These are phyloP conservation scores for Euwallacea fornicatus DNA, from an alignment of 1,140 invertebrate genomes.

Conservation along the genomic window DNA sequence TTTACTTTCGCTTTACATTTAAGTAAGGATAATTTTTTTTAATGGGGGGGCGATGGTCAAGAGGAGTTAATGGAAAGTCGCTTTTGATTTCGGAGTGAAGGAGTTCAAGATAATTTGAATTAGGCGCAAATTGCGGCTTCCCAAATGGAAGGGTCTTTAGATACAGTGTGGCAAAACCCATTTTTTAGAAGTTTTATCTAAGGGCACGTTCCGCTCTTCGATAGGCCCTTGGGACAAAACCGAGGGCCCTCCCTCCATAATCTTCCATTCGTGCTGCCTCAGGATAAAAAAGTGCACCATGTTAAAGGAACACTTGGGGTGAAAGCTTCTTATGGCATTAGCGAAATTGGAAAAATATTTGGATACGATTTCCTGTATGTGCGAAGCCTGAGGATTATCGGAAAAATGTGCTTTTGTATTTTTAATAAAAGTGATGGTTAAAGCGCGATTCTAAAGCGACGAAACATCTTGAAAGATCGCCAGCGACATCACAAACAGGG, in stretches of 20 bases:
- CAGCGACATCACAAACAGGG: slow-evolving; percentile 16
- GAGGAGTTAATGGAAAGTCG: no score
- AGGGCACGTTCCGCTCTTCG: slow-evolving; percentile 13
- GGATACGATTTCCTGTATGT: slow-evolving; percentile 14
- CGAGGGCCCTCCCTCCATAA: slow-evolving; percentile 19
- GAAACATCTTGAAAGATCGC: slow-evolving; percentile 13
- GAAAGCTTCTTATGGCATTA: slow-evolving; percentile 38
- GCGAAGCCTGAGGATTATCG: neutral
- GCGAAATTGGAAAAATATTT: slow-evolving; percentile 43
- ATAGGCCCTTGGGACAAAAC: slow-evolving; percentile 27
- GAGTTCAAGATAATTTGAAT: no score
- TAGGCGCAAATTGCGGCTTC: no score
- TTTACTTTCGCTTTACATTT: no score
- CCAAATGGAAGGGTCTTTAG: no score
- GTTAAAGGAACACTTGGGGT: slow-evolving; percentile 44
- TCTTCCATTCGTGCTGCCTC: slow-evolving; percentile 31
- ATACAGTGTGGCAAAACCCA: neutral
- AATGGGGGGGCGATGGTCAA: no score
- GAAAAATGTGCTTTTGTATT: neutral
- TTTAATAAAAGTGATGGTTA: neutral
- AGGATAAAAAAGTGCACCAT: slow-evolving; percentile 46
- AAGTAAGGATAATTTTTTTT: no score
- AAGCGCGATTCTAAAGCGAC: slow-evolving; percentile 20
- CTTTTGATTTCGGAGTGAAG: no score
- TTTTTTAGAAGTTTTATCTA: slow-evolving; percentile 35